A percentile compares a stretch with the other conserved stretches of the same genome.
phyloP scores from a whole-genome alignment of 1,140 invertebrate species.

The Macrobrachium nipponense region DNA sequence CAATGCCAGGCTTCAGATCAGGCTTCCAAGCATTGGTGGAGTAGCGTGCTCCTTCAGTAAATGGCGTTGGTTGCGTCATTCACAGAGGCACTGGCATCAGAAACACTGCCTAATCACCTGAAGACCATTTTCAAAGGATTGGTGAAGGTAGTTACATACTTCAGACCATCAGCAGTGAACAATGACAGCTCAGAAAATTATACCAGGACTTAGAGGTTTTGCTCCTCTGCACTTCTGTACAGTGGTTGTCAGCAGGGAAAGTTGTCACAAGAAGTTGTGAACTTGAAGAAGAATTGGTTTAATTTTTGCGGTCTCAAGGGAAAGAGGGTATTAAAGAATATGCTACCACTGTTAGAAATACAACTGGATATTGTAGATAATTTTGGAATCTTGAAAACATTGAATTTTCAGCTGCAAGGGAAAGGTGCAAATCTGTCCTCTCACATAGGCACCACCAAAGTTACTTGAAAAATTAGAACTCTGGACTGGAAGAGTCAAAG shows the following conservation, averaged over 20 bases:
- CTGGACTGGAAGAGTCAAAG: not conserved
- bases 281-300: not conserved
- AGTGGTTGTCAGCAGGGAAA: constrained; percentile 9
- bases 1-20: constrained; percentile 16
- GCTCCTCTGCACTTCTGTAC: no score
- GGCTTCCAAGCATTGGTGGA: constrained; percentile 22
- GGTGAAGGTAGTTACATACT: no score
- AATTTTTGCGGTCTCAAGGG: not conserved
- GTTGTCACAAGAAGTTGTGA: constrained; percentile 1
- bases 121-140: constrained; percentile 28
- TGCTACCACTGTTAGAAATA: constrained; percentile 2
- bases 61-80: constrained; percentile 3
- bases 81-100: not conserved
- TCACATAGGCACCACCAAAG: not conserved
- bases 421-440: constrained; percentile 5
- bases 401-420: constrained; percentile 11
- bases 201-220: constrained; percentile 15
- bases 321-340: constrained; percentile 5
- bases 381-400: constrained; percentile 10
- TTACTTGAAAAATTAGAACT: constrained; percentile 20
- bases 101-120: constrained; percentile 7
- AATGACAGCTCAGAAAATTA: constrained; percentile 22
- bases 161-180: no score
- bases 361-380: constrained; percentile 6
- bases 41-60: constrained; percentile 1